phyloP scores from a whole-genome alignment of 2,797 vertebrate genomes.

The Crenuchus spilurus region DNA sequence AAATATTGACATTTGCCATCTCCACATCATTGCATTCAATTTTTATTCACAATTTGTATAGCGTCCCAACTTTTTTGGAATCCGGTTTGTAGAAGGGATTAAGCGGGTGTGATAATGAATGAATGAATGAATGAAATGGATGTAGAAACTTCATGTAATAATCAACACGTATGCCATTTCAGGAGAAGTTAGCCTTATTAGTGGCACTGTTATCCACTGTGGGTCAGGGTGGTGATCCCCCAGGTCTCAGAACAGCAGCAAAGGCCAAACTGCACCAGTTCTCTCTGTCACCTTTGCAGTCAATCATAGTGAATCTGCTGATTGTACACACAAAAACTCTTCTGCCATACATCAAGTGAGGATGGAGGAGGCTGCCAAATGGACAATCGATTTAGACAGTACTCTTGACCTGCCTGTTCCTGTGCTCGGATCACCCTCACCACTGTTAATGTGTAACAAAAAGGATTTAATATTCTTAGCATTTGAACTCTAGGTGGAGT shows the following conservation, averaged over 20 bases:
- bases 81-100: too few relatives aligned
- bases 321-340: constrained; percentile 53
- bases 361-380: constrained; percentile 54
- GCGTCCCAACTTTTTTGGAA: too few relatives aligned
- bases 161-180: not conserved
- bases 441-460: constrained; percentile 23
- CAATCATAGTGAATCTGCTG: constrained; percentile 66
- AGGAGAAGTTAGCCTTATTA: not conserved
- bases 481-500: not conserved
- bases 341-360: constrained; percentile 53
- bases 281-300: constrained; percentile 34
- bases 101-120: too few relatives aligned
- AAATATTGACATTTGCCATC: too few relatives aligned
- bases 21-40: too few relatives aligned
- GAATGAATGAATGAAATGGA: too few relatives aligned
- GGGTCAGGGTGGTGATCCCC: not conserved
- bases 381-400: constrained; percentile 63
- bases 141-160: not conserved
- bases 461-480: constrained; percentile 7
- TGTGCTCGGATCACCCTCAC: constrained; percentile 63
- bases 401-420: constrained; percentile 65
- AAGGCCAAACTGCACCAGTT: not conserved
- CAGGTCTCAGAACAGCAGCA: not conserved
- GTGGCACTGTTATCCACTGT: not conserved
- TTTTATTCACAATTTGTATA: too few relatives aligned